These are phyloP conservation scores for Eristalis tenax DNA, from an alignment of 2,888 invertebrate genomes.

Conservation along the genomic window DNA sequence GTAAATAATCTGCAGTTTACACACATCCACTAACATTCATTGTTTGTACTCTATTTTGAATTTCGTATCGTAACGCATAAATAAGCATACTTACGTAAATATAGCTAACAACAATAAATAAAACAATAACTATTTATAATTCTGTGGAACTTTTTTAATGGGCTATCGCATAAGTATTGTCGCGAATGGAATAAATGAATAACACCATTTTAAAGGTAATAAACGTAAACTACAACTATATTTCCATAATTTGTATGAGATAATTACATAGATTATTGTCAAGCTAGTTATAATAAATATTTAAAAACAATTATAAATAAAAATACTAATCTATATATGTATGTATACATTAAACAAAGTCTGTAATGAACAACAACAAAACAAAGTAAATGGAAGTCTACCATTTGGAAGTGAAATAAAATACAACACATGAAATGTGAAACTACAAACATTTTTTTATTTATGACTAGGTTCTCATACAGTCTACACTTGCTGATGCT, in stretches of 20 bases:
- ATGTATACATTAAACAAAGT: background rate
- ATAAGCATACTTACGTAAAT: constrained; percentile 22
- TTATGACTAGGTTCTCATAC: too few relatives aligned
- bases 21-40: constrained; percentile 12
- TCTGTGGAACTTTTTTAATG: background rate
- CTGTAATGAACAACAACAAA: background rate
- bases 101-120: constrained; percentile 50
- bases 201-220: background rate
- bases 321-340: background rate
- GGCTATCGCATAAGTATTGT: background rate
- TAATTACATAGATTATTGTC: background rate
- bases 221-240: background rate
- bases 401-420: background rate
- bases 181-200: background rate
- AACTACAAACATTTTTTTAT: background rate
- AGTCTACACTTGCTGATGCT: too few relatives aligned
- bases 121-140: constrained; percentile 31
- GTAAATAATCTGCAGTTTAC: constrained; percentile 48
- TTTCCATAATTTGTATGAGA: background rate
- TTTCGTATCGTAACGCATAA: constrained; percentile 28
- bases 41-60: constrained; percentile 10
- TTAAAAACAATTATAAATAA: background rate
- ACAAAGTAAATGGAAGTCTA: background rate
- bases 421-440: background rate
- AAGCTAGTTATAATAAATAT: background rate